phyloP scores from a whole-genome alignment of 2,888 invertebrate species.

The Muscina levida region DNA sequence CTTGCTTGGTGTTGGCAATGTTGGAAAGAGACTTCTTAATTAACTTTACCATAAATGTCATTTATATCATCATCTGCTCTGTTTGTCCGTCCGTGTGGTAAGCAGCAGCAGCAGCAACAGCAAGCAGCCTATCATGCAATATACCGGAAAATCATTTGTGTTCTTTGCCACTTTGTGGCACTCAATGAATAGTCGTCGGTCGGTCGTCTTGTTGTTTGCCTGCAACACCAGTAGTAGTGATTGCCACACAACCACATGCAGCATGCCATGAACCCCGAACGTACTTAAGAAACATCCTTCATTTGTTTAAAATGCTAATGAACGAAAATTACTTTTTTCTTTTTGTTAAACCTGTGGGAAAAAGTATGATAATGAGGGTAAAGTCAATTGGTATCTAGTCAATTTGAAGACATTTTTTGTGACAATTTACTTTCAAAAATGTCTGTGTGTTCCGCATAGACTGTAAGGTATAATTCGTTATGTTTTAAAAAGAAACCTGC shows the following conservation, averaged over 20 bases:
- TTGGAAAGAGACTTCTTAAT: slow-evolving; percentile 51
- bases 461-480: too few relatives aligned
- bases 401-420: too few relatives aligned
- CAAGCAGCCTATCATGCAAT: slow-evolving; percentile 51
- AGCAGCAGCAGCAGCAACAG: too few relatives aligned
- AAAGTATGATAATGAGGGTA: too few relatives aligned
- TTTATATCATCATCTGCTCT: slow-evolving; percentile 48
- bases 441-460: too few relatives aligned
- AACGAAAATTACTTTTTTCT: slow-evolving; percentile 32
- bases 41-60: slow-evolving; percentile 61
- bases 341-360: too few relatives aligned
- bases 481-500: too few relatives aligned
- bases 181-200: neutral
- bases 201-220: slow-evolving; percentile 4
- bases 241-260: neutral
- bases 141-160: slow-evolving; percentile 49
- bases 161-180: slow-evolving; percentile 29
- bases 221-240: neutral
- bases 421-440: too few relatives aligned
- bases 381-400: too few relatives aligned
- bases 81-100: neutral
- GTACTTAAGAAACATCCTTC: slow-evolving; percentile 43
- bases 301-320: slow-evolving; percentile 51
- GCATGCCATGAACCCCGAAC: slow-evolving; percentile 11
- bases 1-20: neutral